phyloP scores from a whole-genome alignment of 2,113 vertebrate genomes.

The Laticauda colubrina region DNA sequence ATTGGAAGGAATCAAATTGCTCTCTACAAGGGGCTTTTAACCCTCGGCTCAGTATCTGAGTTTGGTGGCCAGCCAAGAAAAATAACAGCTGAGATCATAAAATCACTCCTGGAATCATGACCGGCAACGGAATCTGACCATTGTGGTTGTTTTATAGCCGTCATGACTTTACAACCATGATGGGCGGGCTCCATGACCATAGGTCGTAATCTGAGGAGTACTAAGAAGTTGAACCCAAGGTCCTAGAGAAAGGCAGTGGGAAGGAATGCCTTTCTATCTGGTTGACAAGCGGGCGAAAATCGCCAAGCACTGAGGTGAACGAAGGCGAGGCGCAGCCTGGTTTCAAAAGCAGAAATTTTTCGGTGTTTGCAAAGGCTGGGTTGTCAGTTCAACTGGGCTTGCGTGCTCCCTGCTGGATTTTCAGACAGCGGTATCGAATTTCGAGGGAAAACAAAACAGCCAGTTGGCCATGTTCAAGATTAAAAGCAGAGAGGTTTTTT shows the following conservation, averaged over 20 bases:
- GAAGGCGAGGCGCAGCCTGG: not conserved
- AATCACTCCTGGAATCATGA: not conserved
- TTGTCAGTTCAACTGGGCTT: not conserved
- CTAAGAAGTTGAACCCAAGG: not conserved
- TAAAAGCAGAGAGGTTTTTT: not conserved
- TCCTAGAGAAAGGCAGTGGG: not conserved
- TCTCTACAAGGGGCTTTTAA: not conserved
- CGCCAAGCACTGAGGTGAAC: rapidly evolving
- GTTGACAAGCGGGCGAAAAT: not conserved
- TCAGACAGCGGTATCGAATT: not conserved
- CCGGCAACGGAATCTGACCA: not conserved
- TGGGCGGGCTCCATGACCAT: not conserved
- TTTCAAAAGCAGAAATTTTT: not conserved
- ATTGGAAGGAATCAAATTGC: not conserved
- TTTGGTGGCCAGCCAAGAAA: not conserved
- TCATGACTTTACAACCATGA: not conserved
- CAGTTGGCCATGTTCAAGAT: not conserved
- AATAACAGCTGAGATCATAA: not conserved
- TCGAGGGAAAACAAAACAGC: not conserved
- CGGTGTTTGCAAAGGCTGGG: not conserved
- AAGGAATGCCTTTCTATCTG: not conserved
- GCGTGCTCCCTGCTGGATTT: not conserved
- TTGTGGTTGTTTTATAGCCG: not conserved
- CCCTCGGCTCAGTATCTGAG: not conserved
- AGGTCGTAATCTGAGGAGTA: not conserved